Evolutionary conservation across 2,888 invertebrate genomes (phyloP).

Genomic region (Meiosimyza platycephala): DNA sequence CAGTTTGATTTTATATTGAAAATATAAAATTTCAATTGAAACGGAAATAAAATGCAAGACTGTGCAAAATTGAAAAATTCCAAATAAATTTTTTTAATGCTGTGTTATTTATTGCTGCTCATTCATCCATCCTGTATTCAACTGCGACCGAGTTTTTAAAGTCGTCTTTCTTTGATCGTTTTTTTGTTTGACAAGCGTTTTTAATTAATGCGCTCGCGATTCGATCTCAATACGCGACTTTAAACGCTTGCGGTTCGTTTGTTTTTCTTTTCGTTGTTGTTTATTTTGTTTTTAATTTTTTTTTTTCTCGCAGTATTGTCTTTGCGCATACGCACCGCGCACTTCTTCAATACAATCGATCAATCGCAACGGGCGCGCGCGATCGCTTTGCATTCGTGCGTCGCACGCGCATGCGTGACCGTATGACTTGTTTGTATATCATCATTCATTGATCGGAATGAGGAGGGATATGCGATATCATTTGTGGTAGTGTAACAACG

Average conservation of each 20-base stretch:
- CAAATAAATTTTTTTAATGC: not conserved
- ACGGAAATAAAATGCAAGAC: conserved; percentile 1
- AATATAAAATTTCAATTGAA: conserved; percentile 4
- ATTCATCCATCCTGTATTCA: too few species aligned
- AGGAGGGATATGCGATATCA: too few species aligned
- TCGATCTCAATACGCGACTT: conserved; percentile 18
- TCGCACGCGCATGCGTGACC: too few species aligned
- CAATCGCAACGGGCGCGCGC: too few species aligned
- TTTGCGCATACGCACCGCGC: conserved; percentile 23
- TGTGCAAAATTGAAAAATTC: not conserved
- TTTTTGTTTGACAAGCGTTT: conserved; percentile 28
- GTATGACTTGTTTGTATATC: too few species aligned
- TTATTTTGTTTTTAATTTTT: conserved; percentile 4
- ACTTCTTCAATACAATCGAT: too few species aligned
- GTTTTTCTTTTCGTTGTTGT: conserved; percentile 17
- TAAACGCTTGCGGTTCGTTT: conserved; percentile 24
- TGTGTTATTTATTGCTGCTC: not conserved
- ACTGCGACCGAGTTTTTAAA: too few species aligned
- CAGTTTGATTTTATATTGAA: not conserved
- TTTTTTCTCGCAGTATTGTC: conserved; percentile 13
- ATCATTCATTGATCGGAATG: too few species aligned
- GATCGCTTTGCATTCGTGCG: too few species aligned
- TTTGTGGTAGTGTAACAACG: not conserved
- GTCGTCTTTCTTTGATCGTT: not conserved
- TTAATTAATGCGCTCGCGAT: conserved; percentile 35